Evolutionary conservation across 2,113 vertebrate genomes (phyloP).

Genomic region (Clarias batrachus): DNA sequence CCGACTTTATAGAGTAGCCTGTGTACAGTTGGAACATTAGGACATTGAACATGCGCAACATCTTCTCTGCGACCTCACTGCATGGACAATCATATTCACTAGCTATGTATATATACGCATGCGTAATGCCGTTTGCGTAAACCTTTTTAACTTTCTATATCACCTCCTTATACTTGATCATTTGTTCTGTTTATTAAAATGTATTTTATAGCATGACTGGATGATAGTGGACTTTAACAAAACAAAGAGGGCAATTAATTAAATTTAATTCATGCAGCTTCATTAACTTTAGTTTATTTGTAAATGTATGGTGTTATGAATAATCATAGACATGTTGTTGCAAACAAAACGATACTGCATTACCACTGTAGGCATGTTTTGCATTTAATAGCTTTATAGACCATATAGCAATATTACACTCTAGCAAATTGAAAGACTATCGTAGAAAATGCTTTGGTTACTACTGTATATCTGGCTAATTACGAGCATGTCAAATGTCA

Average conservation of each 20-base stretch:
- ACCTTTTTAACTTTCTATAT: neutral
- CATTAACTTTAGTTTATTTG: neutral
- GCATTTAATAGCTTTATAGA: neutral
- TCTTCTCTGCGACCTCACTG: neutral
- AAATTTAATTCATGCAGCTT: neutral
- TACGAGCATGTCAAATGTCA: too few relatives aligned
- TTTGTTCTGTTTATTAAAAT: neutral
- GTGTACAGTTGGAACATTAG: neutral
- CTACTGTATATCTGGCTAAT: neutral
- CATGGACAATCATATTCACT: neutral
- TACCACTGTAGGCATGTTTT: neutral
- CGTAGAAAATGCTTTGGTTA: too few relatives aligned
- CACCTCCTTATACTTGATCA: neutral
- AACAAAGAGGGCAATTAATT: neutral
- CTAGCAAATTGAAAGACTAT: neutral
- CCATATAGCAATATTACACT: neutral
- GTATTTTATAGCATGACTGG: neutral
- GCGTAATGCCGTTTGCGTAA: neutral
- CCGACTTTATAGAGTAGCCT: conserved; percentile 49
- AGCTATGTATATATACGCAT: neutral
- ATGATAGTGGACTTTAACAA: neutral
- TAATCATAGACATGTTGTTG: neutral
- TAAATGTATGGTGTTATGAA: neutral
- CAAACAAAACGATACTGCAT: neutral
- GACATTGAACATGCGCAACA: neutral